Evolutionary conservation across 2,888 invertebrate species (phyloP).

Genomic region (Microplitis manilae): DNA sequence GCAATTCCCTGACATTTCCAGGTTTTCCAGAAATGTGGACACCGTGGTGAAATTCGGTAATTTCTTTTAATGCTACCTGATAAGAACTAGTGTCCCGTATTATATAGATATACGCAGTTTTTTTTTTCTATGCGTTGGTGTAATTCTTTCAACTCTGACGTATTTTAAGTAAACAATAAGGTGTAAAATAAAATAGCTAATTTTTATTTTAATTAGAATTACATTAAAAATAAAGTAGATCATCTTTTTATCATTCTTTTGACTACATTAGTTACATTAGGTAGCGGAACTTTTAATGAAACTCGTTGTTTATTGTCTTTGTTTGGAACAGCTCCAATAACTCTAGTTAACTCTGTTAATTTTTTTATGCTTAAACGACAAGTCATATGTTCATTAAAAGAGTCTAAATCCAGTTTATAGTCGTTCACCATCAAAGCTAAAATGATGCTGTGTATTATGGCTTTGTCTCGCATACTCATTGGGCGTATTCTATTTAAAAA

Average conservation of each 20-base stretch:
- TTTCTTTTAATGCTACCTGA: too few species aligned
- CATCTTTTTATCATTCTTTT: constrained; percentile 50
- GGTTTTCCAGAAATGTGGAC: too few species aligned
- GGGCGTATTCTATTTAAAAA: constrained; percentile 61
- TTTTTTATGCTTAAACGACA: constrained; percentile 60
- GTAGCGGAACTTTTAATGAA: constrained; percentile 63
- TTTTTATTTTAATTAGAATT: neutral
- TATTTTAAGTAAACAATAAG: too few species aligned
- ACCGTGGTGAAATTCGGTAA: too few species aligned
- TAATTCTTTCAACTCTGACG: too few species aligned
- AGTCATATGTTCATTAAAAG: constrained; percentile 55
- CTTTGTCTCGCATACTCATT: constrained; percentile 63
- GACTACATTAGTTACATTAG: constrained; percentile 48
- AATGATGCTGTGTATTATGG: constrained; percentile 63
- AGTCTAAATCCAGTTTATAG: constrained; percentile 61
- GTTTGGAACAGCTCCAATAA: constrained; percentile 57
- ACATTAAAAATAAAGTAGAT: constrained; percentile 12
- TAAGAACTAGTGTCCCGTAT: too few species aligned
- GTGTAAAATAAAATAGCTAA: too few species aligned
- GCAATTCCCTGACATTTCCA: too few species aligned
- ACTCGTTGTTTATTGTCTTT: constrained; percentile 60
- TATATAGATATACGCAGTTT: too few species aligned
- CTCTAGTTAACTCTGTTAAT: constrained; percentile 58
- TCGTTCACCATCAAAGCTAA: constrained; percentile 59
- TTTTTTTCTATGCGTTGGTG: too few species aligned